Base-by-base conservation (phyloP, 2,888 invertebrate genomes). In the Liodrosophila aerea region DNA sequence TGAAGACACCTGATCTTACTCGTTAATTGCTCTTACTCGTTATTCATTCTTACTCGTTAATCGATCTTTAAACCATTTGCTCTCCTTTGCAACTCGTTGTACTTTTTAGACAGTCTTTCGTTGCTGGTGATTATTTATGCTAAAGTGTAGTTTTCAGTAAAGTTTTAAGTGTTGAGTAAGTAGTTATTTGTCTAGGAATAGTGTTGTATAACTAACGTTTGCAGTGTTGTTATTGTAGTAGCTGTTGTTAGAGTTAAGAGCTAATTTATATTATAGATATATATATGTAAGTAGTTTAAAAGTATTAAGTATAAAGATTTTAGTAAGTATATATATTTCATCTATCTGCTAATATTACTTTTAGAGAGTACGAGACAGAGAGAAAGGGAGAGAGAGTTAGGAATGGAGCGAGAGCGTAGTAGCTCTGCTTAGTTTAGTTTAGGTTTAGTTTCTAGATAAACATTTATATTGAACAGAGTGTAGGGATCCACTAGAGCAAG, bases 341-440 rank as follows among this genome's bases (percentile, higher is more conserved):
- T 62, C 65, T 61, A 65, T 67, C 60, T 52, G 63, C 40, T 72
- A 62, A 52, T 53, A 63, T 67, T 77, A 77, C 65, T 56, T 51
- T 57, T 58, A 62, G 51, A 50, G 64, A 68, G 61, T 71, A 49
- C 46, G 41, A 73, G 37, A 75, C 30, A 60, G 11, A 41, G 18
- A 41, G 47, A 40, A 27, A 60, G 31, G 64, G 11, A 53, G 34
- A 49, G 43, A 58, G 34, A 54, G 46, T 36, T 63, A 37, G 43
- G 7, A 47, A 39, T 37, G 36, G 11, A 45, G 34, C 33, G 39
- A 50, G 43, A 50, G 15, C 49, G 12, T 50, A 39, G 31, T 12
- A 59, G 36, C 18, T 44, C 36, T 2, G 30, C 33, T 50, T 43
- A 7, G 45, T 43, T 13, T 47, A 11, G 39, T 62, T 52, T 29